Evolutionary conservation across 2,797 vertebrate species (phyloP).

Genomic region (Chaunax sp.): DNA sequence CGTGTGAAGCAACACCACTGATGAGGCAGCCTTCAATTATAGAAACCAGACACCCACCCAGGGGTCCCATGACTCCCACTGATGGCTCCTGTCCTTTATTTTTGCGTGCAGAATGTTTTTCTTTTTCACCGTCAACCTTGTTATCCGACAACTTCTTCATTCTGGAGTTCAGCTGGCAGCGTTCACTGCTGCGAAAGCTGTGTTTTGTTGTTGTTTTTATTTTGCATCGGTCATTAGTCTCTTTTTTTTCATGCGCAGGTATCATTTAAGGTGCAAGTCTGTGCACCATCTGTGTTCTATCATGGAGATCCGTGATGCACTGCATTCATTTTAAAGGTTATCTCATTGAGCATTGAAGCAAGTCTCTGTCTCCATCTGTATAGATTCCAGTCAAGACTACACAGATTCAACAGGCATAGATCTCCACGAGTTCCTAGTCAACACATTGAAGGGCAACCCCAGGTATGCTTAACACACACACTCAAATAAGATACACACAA

Average conservation of each 20-base stretch:
- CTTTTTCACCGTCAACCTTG: conserved; percentile 4
- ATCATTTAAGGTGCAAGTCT: no score
- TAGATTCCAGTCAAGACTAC: conserved; percentile 99
- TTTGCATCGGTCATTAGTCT: background rate
- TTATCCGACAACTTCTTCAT: conserved; percentile 23
- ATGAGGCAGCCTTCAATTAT: conserved; percentile 76
- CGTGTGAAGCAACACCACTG: conserved; percentile 70
- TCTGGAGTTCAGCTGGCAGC: conserved; percentile 34
- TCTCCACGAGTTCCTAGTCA: conserved; percentile 99
- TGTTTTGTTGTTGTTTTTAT: background rate
- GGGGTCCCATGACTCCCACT: conserved; percentile 46
- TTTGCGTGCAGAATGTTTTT: conserved; percentile 29
- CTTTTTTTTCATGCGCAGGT: no score
- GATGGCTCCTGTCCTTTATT: conserved; percentile 36
- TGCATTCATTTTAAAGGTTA: conserved; percentile 1
- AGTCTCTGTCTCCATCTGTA: background rate
- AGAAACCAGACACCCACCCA: conserved; percentile 65
- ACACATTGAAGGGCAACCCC: conserved; percentile 98
- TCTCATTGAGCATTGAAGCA: background rate
- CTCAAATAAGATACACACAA: no score
- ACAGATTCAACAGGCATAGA: conserved; percentile 99
- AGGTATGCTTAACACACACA: conserved; percentile 79
- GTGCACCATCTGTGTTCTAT: no score
- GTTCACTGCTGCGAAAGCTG: conserved; percentile 1
- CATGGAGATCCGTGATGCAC: no score